phyloP scores from a whole-genome alignment of 2,113 vertebrate species.

The Corythoichthys haematopterus region DNA sequence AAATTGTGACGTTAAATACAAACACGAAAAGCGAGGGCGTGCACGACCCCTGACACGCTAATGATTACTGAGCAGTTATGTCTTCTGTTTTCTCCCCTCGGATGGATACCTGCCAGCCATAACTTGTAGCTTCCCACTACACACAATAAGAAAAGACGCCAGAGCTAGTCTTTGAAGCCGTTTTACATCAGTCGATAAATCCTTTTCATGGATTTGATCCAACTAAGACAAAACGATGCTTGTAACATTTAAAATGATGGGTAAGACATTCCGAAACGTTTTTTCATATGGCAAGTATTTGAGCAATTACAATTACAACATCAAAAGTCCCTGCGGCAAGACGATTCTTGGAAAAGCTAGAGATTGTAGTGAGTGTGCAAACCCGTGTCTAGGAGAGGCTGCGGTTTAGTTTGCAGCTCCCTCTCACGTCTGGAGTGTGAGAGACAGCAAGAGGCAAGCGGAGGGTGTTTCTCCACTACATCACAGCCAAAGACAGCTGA shows the following conservation, averaged over 20 bases:
- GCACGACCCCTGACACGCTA: constrained; percentile 45
- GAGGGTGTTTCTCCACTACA: constrained; percentile 78
- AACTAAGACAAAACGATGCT: constrained; percentile 28
- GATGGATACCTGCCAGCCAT: constrained; percentile 48
- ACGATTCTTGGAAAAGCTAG: constrained; percentile 26
- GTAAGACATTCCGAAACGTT: constrained; percentile 29
- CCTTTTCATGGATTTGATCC: constrained; percentile 20
- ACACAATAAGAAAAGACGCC: constrained; percentile 26
- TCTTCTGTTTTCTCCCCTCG: constrained; percentile 51
- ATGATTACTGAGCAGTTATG: constrained; percentile 45
- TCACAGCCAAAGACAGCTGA: constrained; percentile 86
- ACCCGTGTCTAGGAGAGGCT: constrained; percentile 41
- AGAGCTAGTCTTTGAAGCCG: constrained; percentile 46
- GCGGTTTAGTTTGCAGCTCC: constrained; percentile 81
- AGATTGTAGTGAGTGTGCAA: constrained; percentile 14
- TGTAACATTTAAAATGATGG: constrained; percentile 46
- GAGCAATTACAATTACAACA: constrained; percentile 2
- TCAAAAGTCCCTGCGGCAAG: constrained; percentile 14
- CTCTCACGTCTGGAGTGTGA: constrained; percentile 85
- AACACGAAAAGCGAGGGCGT: constrained; percentile 60
- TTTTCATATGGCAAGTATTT: constrained; percentile 21
- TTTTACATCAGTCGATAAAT: constrained; percentile 35
- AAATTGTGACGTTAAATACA: constrained; percentile 61
- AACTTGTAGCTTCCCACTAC: constrained; percentile 43
- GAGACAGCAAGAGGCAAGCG: constrained; percentile 70